phyloP scores from a whole-genome alignment of 2,888 invertebrate genomes.

The Drosophila acutilabella region DNA sequence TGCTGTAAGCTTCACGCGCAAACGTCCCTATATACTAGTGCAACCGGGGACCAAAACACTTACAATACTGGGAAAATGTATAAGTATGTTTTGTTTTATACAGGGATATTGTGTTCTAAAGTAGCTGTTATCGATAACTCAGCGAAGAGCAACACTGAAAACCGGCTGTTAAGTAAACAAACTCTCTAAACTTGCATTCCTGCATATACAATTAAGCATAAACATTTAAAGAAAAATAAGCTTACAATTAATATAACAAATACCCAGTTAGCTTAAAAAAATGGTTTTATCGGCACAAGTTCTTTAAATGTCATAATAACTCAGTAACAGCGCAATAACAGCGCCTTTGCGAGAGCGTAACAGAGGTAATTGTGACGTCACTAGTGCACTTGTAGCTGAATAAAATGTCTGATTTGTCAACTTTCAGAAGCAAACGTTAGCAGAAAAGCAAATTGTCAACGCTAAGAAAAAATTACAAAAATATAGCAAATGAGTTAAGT shows the following conservation, averaged over 20 bases:
- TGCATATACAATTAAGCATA: not conserved
- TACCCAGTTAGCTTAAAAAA: not conserved
- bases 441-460: not conserved
- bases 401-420: not conserved
- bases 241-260: not conserved
- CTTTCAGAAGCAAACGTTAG: not conserved
- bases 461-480: not conserved
- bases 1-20: not conserved
- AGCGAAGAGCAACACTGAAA: slow-evolving; percentile 18
- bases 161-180: slow-evolving; percentile 26
- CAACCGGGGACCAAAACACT: no score
- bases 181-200: not conserved
- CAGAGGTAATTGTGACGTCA: slow-evolving; percentile 33
- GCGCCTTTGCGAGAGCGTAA: slow-evolving; percentile 34
- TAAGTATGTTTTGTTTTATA: no score
- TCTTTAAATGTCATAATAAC: no score
- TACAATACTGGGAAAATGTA: no score
- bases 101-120: not conserved
- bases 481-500: not conserved
- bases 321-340: slow-evolving; percentile 1
- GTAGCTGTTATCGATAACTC: slow-evolving; percentile 20
- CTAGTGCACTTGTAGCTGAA: not conserved
- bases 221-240: not conserved
- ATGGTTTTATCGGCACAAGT: not conserved
- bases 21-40: no score